phyloP scores from a whole-genome alignment of 2,797 vertebrate genomes.

The Pogoniulus pusillus region DNA sequence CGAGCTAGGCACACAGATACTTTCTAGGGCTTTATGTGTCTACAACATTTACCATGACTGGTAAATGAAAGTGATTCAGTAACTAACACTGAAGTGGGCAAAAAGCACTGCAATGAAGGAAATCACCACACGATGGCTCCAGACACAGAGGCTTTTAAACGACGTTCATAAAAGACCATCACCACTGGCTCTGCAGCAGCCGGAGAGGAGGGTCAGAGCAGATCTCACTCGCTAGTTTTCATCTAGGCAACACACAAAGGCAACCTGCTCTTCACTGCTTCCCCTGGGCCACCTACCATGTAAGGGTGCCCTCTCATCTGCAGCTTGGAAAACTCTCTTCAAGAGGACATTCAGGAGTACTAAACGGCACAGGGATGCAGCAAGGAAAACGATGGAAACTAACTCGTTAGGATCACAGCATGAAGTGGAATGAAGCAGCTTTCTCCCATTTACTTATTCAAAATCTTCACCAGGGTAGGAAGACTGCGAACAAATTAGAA shows the following conservation, averaged over 20 bases:
- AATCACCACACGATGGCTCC: background rate
- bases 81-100: accelerated
- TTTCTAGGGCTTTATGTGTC: background rate
- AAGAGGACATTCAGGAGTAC: background rate
- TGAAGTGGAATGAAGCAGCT: background rate
- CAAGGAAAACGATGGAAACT: background rate
- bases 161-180: background rate
- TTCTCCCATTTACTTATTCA: background rate
- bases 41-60: background rate
- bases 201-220: background rate
- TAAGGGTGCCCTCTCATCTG: accelerated
- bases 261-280: background rate
- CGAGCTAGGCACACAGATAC: accelerated
- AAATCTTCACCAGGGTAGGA: background rate
- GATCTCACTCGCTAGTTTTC: background rate
- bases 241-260: background rate
- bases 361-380: background rate
- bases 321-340: background rate
- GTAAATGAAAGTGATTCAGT: background rate
- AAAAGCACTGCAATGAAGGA: background rate
- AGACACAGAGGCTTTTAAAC: background rate
- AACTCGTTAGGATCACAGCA: background rate
- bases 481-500: background rate
- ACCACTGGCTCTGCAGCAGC: background rate
- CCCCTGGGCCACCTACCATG: background rate